Evolutionary conservation across 2,797 vertebrate species (phyloP).

Genomic region (Alfaro cultratus): DNA sequence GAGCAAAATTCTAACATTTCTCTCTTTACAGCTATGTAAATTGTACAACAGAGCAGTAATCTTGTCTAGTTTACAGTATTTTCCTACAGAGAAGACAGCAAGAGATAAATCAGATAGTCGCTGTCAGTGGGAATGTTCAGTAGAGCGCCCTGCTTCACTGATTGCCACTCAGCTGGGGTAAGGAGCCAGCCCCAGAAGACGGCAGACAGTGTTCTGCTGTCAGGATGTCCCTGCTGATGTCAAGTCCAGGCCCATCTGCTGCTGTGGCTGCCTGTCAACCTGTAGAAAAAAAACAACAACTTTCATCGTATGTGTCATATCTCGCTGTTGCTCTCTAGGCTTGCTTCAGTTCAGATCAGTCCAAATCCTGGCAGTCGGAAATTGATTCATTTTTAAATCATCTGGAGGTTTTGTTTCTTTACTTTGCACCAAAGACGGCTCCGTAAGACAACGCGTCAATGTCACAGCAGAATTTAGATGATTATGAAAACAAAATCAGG

Average conservation of each 20-base stretch:
- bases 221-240: constrained; percentile 56
- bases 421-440: neutral
- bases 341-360: neutral
- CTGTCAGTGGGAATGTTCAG: constrained; percentile 40
- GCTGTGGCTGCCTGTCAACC: constrained; percentile 23
- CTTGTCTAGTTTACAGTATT: constrained; percentile 18
- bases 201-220: constrained; percentile 48
- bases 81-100: constrained; percentile 18
- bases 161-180: constrained; percentile 62
- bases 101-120: constrained; percentile 28
- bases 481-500: neutral
- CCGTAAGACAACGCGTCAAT: neutral
- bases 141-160: constrained; percentile 45
- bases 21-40: neutral
- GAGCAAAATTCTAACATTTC: no score
- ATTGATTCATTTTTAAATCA: neutral
- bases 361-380: neutral
- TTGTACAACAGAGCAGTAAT: constrained; percentile 4
- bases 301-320: neutral
- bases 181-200: constrained; percentile 38
- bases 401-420: neutral
- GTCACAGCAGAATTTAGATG: neutral
- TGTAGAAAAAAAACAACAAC: neutral
- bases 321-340: neutral
- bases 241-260: constrained; percentile 44